Evolutionary conservation across 37 sponge, comb jelly and placozoan species (phyloP).

Genomic region (Aplysina aerophoba): DNA sequence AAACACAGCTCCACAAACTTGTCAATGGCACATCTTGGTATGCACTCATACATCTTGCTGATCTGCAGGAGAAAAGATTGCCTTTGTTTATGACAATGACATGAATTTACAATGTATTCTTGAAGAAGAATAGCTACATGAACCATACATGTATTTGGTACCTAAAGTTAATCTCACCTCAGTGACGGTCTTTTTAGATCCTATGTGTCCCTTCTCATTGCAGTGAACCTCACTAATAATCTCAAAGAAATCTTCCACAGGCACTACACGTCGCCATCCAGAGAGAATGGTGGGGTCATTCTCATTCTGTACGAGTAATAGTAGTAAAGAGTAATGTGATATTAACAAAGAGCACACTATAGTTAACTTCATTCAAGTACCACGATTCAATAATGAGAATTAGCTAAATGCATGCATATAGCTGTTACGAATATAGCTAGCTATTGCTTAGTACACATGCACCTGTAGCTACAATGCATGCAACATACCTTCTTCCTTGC

Average conservation of each 20-base stretch:
- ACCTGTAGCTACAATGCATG: too few relatives aligned
- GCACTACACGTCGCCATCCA: neutral
- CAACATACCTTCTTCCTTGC: slow-evolving; percentile 34
- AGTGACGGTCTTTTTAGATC: neutral
- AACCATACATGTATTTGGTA: neutral
- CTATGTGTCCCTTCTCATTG: neutral
- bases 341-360: too few relatives aligned
- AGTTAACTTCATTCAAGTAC: too few relatives aligned
- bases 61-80: too few relatives aligned
- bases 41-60: slow-evolving; percentile 41
- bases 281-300: neutral
- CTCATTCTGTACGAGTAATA: neutral
- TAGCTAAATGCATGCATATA: too few relatives aligned
- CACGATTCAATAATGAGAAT: too few relatives aligned
- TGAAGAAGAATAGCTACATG: slow-evolving; percentile 25
- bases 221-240: neutral
- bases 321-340: too few relatives aligned
- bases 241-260: neutral
- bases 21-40: slow-evolving; percentile 40
- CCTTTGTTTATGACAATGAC: too few relatives aligned
- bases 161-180: neutral
- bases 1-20: slow-evolving; percentile 40
- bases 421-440: too few relatives aligned
- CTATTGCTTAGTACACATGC: too few relatives aligned
- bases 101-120: too few relatives aligned